Evolutionary conservation across 2,113 vertebrate genomes (phyloP).

Genomic region (Illadopsis cleaveri): DNA sequence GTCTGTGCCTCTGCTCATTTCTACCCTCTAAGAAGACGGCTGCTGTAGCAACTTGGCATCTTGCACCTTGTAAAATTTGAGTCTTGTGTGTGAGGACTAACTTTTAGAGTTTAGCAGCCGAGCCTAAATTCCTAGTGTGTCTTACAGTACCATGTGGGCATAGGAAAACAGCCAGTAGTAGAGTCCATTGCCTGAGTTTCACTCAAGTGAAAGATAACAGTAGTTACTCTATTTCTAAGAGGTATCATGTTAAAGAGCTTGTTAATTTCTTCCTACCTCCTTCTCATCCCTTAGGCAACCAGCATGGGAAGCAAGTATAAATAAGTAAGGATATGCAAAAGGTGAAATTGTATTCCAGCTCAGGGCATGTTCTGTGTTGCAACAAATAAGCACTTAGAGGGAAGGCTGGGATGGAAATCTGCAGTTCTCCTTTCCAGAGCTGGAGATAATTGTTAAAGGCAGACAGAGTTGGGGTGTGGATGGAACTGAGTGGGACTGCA

Average conservation of each 20-base stretch:
- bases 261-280: background rate
- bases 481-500: conserved; percentile 2
- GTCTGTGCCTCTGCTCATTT: background rate
- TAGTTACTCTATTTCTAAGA: background rate
- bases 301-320: conserved; percentile 10
- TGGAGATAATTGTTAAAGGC: conserved; percentile 15
- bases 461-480: conserved; percentile 13
- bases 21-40: background rate
- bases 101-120: background rate
- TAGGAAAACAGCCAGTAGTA: background rate
- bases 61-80: background rate
- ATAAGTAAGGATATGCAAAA: conserved; percentile 1
- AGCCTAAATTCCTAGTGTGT: background rate
- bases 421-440: background rate
- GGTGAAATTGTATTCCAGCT: background rate
- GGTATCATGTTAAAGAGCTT: background rate
- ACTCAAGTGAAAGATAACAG: background rate
- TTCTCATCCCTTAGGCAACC: conserved; percentile 16
- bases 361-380: background rate
- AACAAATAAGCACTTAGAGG: background rate
- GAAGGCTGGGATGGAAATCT: background rate
- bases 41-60: background rate
- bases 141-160: background rate
- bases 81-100: background rate
- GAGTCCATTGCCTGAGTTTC: background rate